Base-by-base conservation (phyloP, 2,113 vertebrate genomes). In the Coregonus clupeaformis region DNA sequence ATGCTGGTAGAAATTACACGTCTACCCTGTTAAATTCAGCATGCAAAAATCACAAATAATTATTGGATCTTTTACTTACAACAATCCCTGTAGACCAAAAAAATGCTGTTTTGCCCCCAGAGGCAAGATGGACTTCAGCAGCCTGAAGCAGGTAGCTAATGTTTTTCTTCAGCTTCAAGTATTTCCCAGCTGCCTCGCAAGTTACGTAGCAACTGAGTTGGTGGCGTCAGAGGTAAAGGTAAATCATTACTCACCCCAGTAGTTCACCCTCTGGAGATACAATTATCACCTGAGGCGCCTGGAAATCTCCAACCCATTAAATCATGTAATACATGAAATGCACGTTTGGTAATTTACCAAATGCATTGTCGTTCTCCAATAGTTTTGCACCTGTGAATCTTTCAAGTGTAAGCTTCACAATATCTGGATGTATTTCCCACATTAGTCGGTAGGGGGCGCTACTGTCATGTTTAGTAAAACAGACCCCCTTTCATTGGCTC, bases 191-290 rank as follows among this genome's bases (percentile, higher is more conserved):
- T 52, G 49, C 16, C 16, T 82, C 30, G 75, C 80, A 55, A 81
- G 85, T 85, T 68, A 81, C 71, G 78, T n/a, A 68, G 84, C 81
- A 87, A 87, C 87, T 73, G 72, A 73, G 59, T 36, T 71, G 55
- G 12, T 67, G 69, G 57, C 68, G 77, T 65, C 6, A 68, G 64
- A 77, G 68, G 22, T 16, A 25, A 74, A 6, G 52, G 20, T 14
- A 59, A 75, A 66, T 82, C 68, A 45, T 63, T 45, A 55, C 30
- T 72, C 29, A 71, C 25, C 55, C 49, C 49, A 18, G 49, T 42
- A 12, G 36, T 42, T 42, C 9, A 42, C 36, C 36, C 36, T 11
- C 36, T 42, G 9, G 36, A 42, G 36, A 57, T 55, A 20, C 13
- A 18, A 55, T 20, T 55, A 3, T 55, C 52, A 55, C 16, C 13